Evolutionary conservation across 2,113 vertebrate species (phyloP).

Genomic region (Lepisosteus oculatus): DNA sequence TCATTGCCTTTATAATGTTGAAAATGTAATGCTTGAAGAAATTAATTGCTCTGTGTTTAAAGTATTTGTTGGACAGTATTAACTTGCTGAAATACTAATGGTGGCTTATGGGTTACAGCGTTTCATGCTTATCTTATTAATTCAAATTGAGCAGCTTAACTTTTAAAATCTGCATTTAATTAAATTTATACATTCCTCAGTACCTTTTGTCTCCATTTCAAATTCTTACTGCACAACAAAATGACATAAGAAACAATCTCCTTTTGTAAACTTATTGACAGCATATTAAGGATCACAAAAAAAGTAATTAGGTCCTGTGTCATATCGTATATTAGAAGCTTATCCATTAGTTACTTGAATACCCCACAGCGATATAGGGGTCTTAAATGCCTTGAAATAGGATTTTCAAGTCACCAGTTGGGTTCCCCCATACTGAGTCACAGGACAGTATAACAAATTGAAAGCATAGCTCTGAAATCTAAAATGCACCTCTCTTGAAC

Average conservation of each 20-base stretch:
- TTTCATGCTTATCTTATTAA: conserved; percentile 49
- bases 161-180: conserved; percentile 62
- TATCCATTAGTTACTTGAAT: conserved; percentile 61
- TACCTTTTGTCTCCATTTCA: conserved; percentile 37
- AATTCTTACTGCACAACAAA: conserved; percentile 43
- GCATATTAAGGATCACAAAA: conserved; percentile 49
- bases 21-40: too few relatives aligned
- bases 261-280: conserved; percentile 39
- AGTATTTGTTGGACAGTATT: conserved; percentile 9
- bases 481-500: too few relatives aligned
- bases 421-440: conserved; percentile 37
- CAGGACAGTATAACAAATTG: conserved; percentile 37
- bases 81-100: not conserved
- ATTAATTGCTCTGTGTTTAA: not conserved
- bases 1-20: too few relatives aligned
- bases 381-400: conserved; percentile 48
- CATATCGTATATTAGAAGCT: conserved; percentile 52
- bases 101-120: not conserved
- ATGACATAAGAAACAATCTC: conserved; percentile 35
- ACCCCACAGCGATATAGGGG: conserved; percentile 37
- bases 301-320: conserved; percentile 38
- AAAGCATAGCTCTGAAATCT: not conserved
- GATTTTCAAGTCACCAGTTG: conserved; percentile 45
- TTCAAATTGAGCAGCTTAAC: conserved; percentile 45
- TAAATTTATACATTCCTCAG: conserved; percentile 50